Evolutionary conservation across 2,888 invertebrate species (phyloP).

Genomic region (Drosophila ezoana): DNA sequence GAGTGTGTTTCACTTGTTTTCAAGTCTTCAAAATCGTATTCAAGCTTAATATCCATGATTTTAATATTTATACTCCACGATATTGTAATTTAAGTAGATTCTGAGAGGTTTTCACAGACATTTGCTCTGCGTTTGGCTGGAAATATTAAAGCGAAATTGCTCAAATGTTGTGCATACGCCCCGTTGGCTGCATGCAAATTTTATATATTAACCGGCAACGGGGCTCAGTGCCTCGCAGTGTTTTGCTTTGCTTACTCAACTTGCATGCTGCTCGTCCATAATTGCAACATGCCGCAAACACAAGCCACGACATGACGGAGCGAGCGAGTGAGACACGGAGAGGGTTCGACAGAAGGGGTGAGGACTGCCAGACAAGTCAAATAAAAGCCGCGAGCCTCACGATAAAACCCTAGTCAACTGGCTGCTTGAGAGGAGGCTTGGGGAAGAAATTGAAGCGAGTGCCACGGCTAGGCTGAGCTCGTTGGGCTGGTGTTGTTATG

Average conservation of each 20-base stretch:
- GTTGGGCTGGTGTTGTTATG: conserved; percentile 67
- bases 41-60: not conserved
- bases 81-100: not conserved
- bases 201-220: conserved; percentile 64
- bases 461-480: conserved; percentile 26
- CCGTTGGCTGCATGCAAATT: conserved; percentile 74
- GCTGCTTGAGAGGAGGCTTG: conserved; percentile 23
- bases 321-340: conserved; percentile 2
- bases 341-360: not conserved
- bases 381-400: conserved; percentile 69
- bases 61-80: not conserved
- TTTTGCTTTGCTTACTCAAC: conserved; percentile 45
- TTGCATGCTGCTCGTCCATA: conserved; percentile 75
- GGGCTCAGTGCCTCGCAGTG: conserved; percentile 46
- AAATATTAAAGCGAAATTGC: conserved; percentile 76
- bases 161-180: conserved; percentile 79
- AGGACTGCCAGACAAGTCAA: conserved; percentile 65
- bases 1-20: no score
- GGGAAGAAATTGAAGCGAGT: conserved; percentile 51
- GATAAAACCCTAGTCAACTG: conserved; percentile 50
- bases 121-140: conserved; percentile 25
- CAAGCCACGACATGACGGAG: conserved; percentile 39
- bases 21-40: no score
- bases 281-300: conserved; percentile 77
- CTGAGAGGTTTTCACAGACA: conserved; percentile 6